Percentiles rank a stretch among this genome's conserved stretches.
These are phyloP conservation scores for Steatornis caripensis DNA, from an alignment of 2,113 vertebrate species.

Conservation along the genomic window DNA sequence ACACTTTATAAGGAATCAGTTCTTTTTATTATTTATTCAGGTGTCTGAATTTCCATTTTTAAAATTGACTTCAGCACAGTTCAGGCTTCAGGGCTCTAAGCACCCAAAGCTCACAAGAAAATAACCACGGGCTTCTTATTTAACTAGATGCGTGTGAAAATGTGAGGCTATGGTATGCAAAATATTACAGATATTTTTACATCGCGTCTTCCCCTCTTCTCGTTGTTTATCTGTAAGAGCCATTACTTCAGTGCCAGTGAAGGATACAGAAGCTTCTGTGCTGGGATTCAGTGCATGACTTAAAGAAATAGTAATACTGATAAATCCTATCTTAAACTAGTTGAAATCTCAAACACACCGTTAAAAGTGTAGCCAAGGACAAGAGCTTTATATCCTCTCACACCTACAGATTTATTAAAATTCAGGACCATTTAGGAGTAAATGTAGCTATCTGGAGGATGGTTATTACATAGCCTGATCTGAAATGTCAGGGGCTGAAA, in stretches of 20 bases:
- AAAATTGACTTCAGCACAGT: neutral
- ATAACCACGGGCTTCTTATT: neutral
- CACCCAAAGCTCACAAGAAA: neutral
- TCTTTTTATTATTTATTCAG: neutral
- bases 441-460: neutral
- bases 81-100: neutral
- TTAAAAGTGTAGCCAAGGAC: neutral
- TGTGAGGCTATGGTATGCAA: neutral
- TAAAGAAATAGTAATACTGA: neutral
- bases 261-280: neutral
- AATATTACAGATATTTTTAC: neutral
- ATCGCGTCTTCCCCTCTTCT: neutral
- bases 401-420: neutral
- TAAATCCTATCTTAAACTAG: neutral
- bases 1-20: neutral
- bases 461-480: neutral
- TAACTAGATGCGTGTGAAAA: neutral
- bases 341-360: neutral
- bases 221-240: neutral
- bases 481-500: neutral
- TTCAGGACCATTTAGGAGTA: constrained; percentile 4
- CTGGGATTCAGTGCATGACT: neutral
- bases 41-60: neutral
- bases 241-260: neutral
- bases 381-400: neutral